A percentile compares a stretch with the other conserved stretches of the same genome.
Conservation (phyloP, 2,888 invertebrate species). For the Oasisia sp. region DNA sequence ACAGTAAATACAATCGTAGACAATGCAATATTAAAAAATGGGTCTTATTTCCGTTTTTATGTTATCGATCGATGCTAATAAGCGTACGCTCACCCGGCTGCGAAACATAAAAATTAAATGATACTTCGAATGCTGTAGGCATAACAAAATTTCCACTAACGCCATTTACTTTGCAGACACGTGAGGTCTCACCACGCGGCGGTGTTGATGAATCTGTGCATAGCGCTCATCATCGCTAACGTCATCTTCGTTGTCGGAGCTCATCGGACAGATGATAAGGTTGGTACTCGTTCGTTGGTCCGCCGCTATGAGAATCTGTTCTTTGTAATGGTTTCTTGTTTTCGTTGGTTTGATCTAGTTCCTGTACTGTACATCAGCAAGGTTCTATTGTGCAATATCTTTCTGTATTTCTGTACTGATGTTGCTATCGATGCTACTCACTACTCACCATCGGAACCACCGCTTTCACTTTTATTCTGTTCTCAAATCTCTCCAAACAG, state of each 20-base stretch:
- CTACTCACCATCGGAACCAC: too few species aligned
- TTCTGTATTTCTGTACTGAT: too few species aligned
- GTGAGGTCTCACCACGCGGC: slow-evolving; percentile 50
- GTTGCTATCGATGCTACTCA: too few species aligned
- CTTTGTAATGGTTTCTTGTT: too few species aligned
- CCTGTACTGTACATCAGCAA: too few species aligned
- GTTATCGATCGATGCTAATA: not conserved
- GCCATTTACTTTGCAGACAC: slow-evolving; percentile 38
- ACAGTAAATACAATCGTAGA: too few species aligned
- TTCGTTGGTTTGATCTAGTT: too few species aligned
- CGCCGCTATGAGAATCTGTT: not conserved
- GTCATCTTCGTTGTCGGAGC: slow-evolving; percentile 52
- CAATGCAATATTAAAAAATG: too few species aligned
- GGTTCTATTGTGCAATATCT: too few species aligned
- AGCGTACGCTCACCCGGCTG: not conserved
- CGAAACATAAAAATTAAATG: not conserved
- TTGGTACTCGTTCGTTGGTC: slow-evolving; percentile 30
- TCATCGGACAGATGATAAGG: slow-evolving; percentile 46
- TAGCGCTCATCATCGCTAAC: slow-evolving; percentile 53
- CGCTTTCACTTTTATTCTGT: too few species aligned
- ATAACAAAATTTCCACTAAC: not conserved
- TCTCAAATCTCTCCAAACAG: too few species aligned
- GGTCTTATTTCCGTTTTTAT: not conserved
- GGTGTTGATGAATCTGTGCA: slow-evolving; percentile 54
- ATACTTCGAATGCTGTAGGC: not conserved